Evolutionary conservation across 1,140 invertebrate genomes (phyloP).

Genomic region (Drosophila sulfurigaster): DNA sequence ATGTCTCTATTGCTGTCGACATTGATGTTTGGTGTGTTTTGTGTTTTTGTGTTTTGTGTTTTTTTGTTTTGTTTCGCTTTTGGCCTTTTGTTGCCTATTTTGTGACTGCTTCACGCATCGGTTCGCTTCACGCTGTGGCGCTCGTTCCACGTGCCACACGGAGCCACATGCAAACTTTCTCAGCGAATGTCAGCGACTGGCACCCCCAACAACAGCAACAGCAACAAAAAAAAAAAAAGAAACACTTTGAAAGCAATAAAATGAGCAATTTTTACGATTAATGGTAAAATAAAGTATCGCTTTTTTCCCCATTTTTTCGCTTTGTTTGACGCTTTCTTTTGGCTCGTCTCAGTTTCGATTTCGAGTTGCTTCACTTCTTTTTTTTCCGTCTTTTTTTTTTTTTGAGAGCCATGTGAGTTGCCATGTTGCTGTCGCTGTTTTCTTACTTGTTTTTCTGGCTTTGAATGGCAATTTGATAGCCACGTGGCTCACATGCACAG

Average conservation of each 20-base stretch:
- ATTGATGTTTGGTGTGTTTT: conserved; percentile 26
- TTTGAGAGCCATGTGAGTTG: conserved; percentile 12
- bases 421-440: not conserved
- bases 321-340: conserved; percentile 1
- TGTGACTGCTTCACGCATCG: conserved; percentile 38
- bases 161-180: conserved; percentile 62
- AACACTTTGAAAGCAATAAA: conserved; percentile 71
- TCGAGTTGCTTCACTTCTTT: not conserved
- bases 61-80: not conserved
- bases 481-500: conserved; percentile 25
- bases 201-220: conserved; percentile 3
- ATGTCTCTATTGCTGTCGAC: conserved; percentile 25
- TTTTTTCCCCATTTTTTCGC: conserved; percentile 26
- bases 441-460: conserved; percentile 6
- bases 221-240: conserved; percentile 6
- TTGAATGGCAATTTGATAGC: conserved; percentile 48
- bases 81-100: conserved; percentile 14
- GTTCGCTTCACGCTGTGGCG: conserved; percentile 33
- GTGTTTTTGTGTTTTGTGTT: no score
- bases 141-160: conserved; percentile 2
- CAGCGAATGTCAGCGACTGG: conserved; percentile 41
- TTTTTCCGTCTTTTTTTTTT: not conserved
- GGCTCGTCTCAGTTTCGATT: conserved; percentile 16
- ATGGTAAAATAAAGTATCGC: conserved; percentile 69
- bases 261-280: conserved; percentile 71